Conservation (phyloP, 2,888 invertebrate species). For the Ypsolopha scabrella region DNA sequence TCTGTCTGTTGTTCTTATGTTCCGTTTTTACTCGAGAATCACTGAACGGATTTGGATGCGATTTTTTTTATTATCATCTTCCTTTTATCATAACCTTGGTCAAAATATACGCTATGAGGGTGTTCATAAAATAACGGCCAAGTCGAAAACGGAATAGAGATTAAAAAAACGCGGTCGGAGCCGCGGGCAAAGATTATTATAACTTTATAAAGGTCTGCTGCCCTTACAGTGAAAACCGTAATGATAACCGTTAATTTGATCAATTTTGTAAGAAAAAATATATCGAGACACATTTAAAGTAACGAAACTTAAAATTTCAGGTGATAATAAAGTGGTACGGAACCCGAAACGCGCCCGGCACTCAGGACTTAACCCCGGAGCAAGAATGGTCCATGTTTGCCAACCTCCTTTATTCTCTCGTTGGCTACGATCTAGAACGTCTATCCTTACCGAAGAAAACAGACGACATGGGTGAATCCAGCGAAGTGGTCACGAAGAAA, state of each 20-base stretch:
- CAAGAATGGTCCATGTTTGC: constrained; percentile 87
- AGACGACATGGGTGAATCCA: constrained; percentile 36
- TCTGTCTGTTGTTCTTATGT: too few species aligned
- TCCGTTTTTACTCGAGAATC: too few species aligned
- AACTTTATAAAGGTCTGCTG: too few species aligned
- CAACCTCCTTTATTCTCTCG: constrained; percentile 65
- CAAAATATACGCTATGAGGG: too few species aligned
- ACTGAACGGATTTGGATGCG: too few species aligned
- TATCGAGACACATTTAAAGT: background rate
- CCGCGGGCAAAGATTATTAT: too few species aligned
- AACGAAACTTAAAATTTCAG: constrained; percentile 16
- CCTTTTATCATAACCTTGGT: too few species aligned
- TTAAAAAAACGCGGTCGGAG: too few species aligned
- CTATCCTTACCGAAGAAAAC: constrained; percentile 54
- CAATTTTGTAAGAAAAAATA: background rate
- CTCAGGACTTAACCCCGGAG: constrained; percentile 78
- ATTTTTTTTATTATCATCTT: too few species aligned
- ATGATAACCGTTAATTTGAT: background rate
- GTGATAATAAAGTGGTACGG: constrained; percentile 89
- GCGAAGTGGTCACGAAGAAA: constrained; percentile 77
- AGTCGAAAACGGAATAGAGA: too few species aligned
- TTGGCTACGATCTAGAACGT: constrained; percentile 80
- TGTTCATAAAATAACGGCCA: too few species aligned
- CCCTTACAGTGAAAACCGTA: background rate
- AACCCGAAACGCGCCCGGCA: constrained; percentile 88